Percentiles rank a stretch among this genome's conserved stretches.
Evolutionary conservation across 1,140 invertebrate genomes (phyloP).

Genomic region (Globodera rostochiensis): DNA sequence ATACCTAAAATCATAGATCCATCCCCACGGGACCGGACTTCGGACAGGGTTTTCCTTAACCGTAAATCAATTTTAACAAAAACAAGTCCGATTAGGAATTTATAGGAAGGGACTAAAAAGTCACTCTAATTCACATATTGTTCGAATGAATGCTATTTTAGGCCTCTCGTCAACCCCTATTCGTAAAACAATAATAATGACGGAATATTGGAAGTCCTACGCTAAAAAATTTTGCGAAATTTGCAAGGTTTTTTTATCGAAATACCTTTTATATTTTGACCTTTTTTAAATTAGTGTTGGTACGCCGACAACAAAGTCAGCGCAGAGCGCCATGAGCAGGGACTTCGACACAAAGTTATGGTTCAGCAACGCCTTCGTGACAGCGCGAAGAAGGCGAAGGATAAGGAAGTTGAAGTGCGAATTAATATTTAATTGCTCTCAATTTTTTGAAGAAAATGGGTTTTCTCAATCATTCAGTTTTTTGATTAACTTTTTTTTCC

Average conservation of each 20-base stretch:
- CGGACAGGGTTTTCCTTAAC: too few species aligned
- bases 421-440: constrained; percentile 14
- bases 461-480: too few species aligned
- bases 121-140: too few species aligned
- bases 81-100: too few species aligned
- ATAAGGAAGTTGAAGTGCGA: constrained; percentile 42
- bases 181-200: constrained; percentile 67
- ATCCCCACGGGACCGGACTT: too few species aligned
- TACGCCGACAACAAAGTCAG: constrained; percentile 95
- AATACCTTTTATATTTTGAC: background rate
- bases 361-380: constrained; percentile 82
- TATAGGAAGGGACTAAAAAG: too few species aligned
- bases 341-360: constrained; percentile 89
- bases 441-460: background rate
- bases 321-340: constrained; percentile 90
- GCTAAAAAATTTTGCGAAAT: constrained; percentile 92
- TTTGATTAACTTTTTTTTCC: too few species aligned
- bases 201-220: constrained; percentile 95
- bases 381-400: constrained; percentile 68
- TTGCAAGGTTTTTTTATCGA: constrained; percentile 76
- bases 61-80: too few species aligned
- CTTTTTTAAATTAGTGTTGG: constrained; percentile 73
- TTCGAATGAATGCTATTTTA: too few species aligned
- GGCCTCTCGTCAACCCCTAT: too few species aligned
- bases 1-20: too few species aligned